A percentile compares a stretch with the other conserved stretches of the same genome.
These are phyloP conservation scores for Hylia prasina DNA, from an alignment of 2,113 vertebrate species.

Conservation along the genomic window DNA sequence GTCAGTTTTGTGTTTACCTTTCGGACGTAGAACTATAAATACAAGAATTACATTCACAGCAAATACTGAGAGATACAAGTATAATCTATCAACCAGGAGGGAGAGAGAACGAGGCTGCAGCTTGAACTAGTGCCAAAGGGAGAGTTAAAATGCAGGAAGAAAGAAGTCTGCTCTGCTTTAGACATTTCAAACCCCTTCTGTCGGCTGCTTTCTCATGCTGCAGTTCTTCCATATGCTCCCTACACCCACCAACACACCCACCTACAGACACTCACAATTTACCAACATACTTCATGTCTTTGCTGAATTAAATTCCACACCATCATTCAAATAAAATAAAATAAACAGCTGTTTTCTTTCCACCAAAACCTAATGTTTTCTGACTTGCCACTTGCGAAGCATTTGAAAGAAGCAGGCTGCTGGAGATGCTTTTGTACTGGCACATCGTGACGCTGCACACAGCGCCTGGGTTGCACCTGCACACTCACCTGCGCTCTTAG, in stretches of 20 bases:
- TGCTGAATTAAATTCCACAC: conserved; percentile 28
- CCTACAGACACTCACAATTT: conserved; percentile 48
- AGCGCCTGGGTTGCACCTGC: background rate
- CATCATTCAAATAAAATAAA: conserved; percentile 52
- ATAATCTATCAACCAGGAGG: background rate
- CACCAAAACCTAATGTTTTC: background rate
- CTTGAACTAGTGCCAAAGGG: background rate
- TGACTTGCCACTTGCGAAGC: background rate
- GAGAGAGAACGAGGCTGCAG: background rate
- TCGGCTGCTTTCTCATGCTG: conserved; percentile 13
- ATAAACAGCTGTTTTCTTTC: conserved; percentile 40
- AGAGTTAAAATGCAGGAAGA: background rate
- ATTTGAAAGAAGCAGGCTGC: background rate
- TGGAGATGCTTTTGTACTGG: background rate
- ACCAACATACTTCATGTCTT: conserved; percentile 40
- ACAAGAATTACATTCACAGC: background rate
- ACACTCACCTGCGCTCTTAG: fast-evolving
- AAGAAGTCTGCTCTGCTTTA: conserved; percentile 1
- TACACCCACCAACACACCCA: conserved; percentile 34
- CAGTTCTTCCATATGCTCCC: conserved; percentile 42
- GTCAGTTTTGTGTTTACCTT: background rate
- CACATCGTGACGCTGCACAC: background rate
- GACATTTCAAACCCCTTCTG: background rate
- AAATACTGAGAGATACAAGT: background rate
- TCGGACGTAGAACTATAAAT: background rate